phyloP scores from a whole-genome alignment of 2,797 vertebrate species.

The Molossus alvarezi region DNA sequence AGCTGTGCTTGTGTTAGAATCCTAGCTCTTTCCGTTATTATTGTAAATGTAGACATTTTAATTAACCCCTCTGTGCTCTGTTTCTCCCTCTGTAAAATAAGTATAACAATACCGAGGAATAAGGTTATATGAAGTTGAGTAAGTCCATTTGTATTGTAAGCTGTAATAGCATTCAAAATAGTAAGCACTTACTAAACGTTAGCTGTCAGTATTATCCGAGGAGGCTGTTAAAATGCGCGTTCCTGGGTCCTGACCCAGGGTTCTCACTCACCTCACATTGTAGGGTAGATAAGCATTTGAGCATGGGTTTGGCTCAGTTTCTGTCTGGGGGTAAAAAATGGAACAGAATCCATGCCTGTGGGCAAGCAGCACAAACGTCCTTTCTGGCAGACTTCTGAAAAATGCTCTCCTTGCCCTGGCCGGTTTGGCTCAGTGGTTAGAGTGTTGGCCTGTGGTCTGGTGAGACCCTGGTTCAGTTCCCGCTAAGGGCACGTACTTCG shows the following conservation, averaged over 20 bases:
- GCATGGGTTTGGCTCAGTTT: slow-evolving; percentile 22
- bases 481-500: no score
- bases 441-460: no score
- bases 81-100: neutral
- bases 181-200: neutral
- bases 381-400: neutral
- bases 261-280: neutral
- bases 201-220: neutral
- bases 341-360: neutral
- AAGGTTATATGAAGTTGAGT: neutral
- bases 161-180: neutral
- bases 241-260: neutral
- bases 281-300: neutral
- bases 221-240: neutral
- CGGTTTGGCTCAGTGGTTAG: no score
- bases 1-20: neutral
- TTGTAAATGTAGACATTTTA: neutral
- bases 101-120: neutral
- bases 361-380: neutral
- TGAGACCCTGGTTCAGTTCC: no score
- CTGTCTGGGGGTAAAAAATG: neutral
- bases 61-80: neutral
- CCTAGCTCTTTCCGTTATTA: neutral
- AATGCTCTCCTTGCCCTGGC: neutral
- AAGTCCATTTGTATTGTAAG: neutral